Evolutionary conservation across 2,797 vertebrate genomes (phyloP), one percentile per base, ranked within the genome.

Genomic region (Lepus oiostolus): DNA sequence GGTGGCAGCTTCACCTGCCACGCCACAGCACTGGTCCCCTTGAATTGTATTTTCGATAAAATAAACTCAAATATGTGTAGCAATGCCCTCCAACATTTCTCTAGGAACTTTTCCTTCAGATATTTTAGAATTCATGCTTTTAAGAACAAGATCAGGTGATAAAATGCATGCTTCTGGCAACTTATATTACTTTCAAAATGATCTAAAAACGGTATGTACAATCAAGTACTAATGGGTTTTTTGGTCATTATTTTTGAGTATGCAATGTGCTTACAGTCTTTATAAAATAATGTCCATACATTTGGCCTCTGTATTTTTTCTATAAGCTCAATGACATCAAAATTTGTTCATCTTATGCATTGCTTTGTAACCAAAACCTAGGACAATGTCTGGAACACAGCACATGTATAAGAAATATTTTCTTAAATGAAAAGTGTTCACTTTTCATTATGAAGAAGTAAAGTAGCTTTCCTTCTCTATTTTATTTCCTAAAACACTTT

Each of bases 111-210:
- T 38, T 50, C 35, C 38, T 87, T 60, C 7, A 76, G 76, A 19
- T 38, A 54, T 76, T 82, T 94, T 67, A 90, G 24, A 74, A 47
- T 58, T 47, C 50, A 58, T 19, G 91, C 96, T 38, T 47, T 72
- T 62, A 38, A 62, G 47, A 79, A 79, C 58, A 65, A 65, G 22
- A 16, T 52, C 4, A 17, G 42, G 6, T 50, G 14, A 47, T 47
- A 47, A 47, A 47, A 7, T 54, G 13, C 28, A 22, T 72, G 47
- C 47, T 6, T 80, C 67, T 79, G 47, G 19, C 14, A 85, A 85
- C n/a, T 79, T 42, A 67, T 30, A 80, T 72, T 79, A 79, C 47
- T 71, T 80, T 42, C 24, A 35, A 88, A 72, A 42, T 47, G 58
- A 72, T 50, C 5, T 76, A 70, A 79, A 16, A 54, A 22, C 16